These are phyloP conservation scores for Forbesichthys agassizii DNA, from an alignment of 2,113 vertebrate genomes.

Conservation along the genomic window DNA sequence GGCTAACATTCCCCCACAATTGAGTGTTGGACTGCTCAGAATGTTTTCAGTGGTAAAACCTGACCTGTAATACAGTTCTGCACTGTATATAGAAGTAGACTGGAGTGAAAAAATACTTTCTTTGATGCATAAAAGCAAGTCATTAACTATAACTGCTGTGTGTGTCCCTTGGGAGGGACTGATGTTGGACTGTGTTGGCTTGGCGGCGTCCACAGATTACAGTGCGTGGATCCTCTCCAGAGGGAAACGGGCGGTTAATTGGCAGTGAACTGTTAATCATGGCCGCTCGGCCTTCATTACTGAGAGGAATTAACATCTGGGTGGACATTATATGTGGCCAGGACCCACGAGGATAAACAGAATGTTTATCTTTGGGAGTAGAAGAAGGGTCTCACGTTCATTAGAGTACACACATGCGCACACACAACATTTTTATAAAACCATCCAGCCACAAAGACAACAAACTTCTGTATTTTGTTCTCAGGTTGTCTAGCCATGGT, in stretches of 20 bases:
- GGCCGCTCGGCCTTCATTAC: conserved; percentile 55
- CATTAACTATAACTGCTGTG: conserved; percentile 28
- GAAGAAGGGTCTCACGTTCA: conserved; percentile 7
- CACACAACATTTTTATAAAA: neutral
- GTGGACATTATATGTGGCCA: conserved; percentile 16
- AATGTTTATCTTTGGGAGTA: conserved; percentile 46
- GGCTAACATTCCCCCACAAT: neutral
- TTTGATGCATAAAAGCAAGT: conserved; percentile 3
- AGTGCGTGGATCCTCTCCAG: conserved; percentile 41
- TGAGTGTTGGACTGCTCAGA: neutral
- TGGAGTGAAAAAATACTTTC: conserved; percentile 5
- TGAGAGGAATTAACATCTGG: conserved; percentile 62
- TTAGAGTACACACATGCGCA: conserved; percentile 4
- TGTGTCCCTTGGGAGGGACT: conserved; percentile 47
- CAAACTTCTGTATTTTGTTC: neutral
- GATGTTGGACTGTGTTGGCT: conserved; percentile 48
- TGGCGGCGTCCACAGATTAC: conserved; percentile 55
- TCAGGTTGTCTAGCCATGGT: neutral
- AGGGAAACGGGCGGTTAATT: conserved; percentile 65
- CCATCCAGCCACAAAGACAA: neutral
- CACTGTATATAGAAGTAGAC: neutral
- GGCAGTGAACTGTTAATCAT: conserved; percentile 70
- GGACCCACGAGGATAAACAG: conserved; percentile 35
- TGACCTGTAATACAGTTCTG: neutral
- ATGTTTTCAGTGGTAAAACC: conserved; percentile 19